These are phyloP conservation scores for Notodonta ziczac DNA, from an alignment of 2,888 invertebrate genomes.

Conservation along the genomic window DNA sequence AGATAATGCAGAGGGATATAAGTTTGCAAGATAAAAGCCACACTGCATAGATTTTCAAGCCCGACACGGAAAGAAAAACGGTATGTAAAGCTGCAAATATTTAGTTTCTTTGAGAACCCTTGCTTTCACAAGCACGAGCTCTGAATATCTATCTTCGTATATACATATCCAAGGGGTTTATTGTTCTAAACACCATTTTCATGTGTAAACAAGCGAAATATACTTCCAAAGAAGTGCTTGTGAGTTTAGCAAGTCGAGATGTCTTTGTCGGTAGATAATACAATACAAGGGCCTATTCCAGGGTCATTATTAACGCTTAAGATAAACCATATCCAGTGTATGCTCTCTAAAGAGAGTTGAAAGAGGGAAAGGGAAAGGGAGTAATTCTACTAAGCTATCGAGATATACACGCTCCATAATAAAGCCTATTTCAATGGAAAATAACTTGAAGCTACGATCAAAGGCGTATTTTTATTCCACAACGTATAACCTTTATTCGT, in stretches of 20 bases:
- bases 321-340: no score
- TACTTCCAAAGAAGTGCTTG: slow-evolving; percentile 21
- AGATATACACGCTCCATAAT: no score
- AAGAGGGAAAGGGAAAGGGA: no score
- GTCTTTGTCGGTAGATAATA: no score
- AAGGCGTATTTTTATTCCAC: no score
- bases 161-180: slow-evolving; percentile 13
- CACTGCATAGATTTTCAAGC: slow-evolving; percentile 23
- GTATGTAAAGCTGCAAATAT: slow-evolving; percentile 65
- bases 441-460: no score
- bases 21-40: slow-evolving; percentile 37
- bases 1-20: background rate
- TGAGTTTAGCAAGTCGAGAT: slow-evolving; percentile 6
- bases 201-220: slow-evolving; percentile 26
- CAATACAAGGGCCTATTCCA: no score
- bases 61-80: slow-evolving; percentile 41
- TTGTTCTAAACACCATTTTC: slow-evolving; percentile 26
- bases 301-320: no score
- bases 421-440: no score
- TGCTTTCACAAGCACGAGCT: slow-evolving; percentile 56
- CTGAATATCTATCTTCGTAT: slow-evolving; percentile 39
- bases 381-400: no score
- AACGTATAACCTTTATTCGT: background rate
- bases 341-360: no score
- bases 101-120: slow-evolving; percentile 63